Evolutionary conservation across 2,888 invertebrate genomes (phyloP).

Genomic region (Heliconius charithonia): DNA sequence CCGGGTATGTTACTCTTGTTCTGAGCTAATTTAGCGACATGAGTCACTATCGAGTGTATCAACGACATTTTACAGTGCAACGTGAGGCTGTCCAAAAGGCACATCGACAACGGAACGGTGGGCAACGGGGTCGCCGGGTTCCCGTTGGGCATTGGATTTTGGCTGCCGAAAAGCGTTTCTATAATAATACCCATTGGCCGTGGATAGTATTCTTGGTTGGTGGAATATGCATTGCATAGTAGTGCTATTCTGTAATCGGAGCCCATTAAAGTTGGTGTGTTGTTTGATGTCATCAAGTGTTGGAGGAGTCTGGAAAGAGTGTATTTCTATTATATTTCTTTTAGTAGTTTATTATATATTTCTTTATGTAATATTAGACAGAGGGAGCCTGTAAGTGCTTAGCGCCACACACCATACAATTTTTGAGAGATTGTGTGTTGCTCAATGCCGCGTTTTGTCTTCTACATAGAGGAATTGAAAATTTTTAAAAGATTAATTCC

Average conservation of each 20-base stretch:
- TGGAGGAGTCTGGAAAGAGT: slow-evolving; percentile 88
- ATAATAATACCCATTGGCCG: slow-evolving; percentile 96
- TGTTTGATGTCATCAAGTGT: slow-evolving; percentile 90
- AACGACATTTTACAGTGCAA: slow-evolving; percentile 97
- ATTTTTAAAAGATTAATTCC: too few species aligned
- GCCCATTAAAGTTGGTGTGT: slow-evolving; percentile 88
- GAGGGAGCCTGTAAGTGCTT: too few species aligned
- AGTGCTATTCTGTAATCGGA: slow-evolving; percentile 95
- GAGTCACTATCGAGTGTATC: slow-evolving; percentile 91
- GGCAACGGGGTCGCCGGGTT: slow-evolving; percentile 85
- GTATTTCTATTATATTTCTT: too few species aligned
- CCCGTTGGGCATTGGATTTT: slow-evolving; percentile 83
- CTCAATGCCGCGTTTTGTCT: too few species aligned
- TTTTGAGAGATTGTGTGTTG: too few species aligned
- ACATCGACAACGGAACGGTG: slow-evolving; percentile 95
- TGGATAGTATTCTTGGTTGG: slow-evolving; percentile 95
- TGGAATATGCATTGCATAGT: slow-evolving; percentile 97
- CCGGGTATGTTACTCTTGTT: slow-evolving; percentile 91
- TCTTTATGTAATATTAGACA: neutral
- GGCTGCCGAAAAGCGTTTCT: slow-evolving; percentile 91
- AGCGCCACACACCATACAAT: too few species aligned
- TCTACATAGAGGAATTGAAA: too few species aligned
- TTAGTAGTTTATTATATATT: neutral
- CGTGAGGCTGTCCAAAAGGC: slow-evolving; percentile 95
- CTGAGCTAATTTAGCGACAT: slow-evolving; percentile 95